Evolutionary conservation across 2,888 invertebrate genomes (phyloP), one percentile per base, ranked within the genome.

Genomic region (Philonicus albiceps): DNA sequence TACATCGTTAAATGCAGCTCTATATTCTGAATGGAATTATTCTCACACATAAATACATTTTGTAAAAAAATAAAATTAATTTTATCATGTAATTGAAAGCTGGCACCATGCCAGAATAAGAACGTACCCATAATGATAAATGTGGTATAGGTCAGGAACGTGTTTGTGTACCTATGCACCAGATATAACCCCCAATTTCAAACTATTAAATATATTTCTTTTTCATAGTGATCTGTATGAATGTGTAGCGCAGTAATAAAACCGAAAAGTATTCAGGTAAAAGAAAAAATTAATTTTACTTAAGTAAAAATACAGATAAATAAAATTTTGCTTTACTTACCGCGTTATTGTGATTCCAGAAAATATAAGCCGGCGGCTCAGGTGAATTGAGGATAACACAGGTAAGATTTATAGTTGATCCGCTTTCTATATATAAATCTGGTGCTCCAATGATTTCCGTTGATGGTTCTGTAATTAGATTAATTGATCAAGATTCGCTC

Each of bases 341-440:
- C 93, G 96, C 97, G 92, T 97, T 96, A 93, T 97, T 97, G 93
- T 97, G 97, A 93, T 97, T 97, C 97, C 97, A 98, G 93, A 96
- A 97, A 92, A 98, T 97, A 93, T 97, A 98, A 86, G 97, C 97
- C 72, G 98, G 98, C 87, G 97, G 97, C 91, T 98, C 97, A 30
- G 98, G 98, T 90, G 97, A 97, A 92, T 96, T 97, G 88, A 96
- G 94, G 89, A 98, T 97, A 90, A 98, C 96, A 93, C 98, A 98
- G 88, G 98, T 98, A 90, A 98, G 94, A 94, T 98, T 98, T 93
- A 98, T 97, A 90, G 98, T 98, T 92, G 97, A 97, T 86, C 98
- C 98, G 89, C 97, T 95, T 93, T 98, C 97, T 91, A 98, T 97
- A 93, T 96, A 98, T 89, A 98, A 93, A 93, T 98, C 97, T 74